Base-by-base conservation (phyloP, 1,140 invertebrate genomes). In the Tetragnatha versicolor region DNA sequence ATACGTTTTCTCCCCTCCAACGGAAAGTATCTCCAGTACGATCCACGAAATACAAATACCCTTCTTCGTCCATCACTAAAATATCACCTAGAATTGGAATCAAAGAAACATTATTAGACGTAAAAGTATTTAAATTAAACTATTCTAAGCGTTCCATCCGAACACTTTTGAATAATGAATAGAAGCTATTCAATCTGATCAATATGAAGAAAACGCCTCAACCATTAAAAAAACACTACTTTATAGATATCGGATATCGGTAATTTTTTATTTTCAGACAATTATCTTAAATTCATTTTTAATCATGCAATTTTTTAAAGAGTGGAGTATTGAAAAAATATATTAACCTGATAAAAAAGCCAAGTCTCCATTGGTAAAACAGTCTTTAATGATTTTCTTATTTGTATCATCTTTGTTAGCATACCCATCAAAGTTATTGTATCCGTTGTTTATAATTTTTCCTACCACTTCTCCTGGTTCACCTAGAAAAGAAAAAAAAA, bases 401-500 rank as follows among this genome's bases (percentile, higher is more conserved):
- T 92, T 90, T 0, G 96, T 98, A 6, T 96, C 97, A 55, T 91
- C 90, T 83, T 93, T 90, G 86, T 98, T 95, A 2, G 97, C 94
- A 85, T 99, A 99, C 27, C 98, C 89, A 82, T 89, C 89, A 84
- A 90, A 91, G 20, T 85, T 81, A n/a, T 88, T 83, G 9, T 88
- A 61, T 20, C 89, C 87, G 82, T 89, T 87, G 22, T 91, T 90
- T 17, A 93, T 89, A 81, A 99, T 99, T 88, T 97, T 98, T 0
- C 97, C 98, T 53, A 99, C 93, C 84, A 99, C 94, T 77, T 98
- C 96, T 58, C 98, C 98, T 0, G 95, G 93, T 86, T 99, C 97
- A 82, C 94, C 91, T 85, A 89, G 84, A 83, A 79, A 72, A 31
- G 12, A 75, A 69, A 14, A 35, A 1, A n/a, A n/a, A n/a, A n/a